These are phyloP conservation scores for Zaprionus capensis DNA, from an alignment of 1,140 invertebrate genomes.

Conservation along the genomic window DNA sequence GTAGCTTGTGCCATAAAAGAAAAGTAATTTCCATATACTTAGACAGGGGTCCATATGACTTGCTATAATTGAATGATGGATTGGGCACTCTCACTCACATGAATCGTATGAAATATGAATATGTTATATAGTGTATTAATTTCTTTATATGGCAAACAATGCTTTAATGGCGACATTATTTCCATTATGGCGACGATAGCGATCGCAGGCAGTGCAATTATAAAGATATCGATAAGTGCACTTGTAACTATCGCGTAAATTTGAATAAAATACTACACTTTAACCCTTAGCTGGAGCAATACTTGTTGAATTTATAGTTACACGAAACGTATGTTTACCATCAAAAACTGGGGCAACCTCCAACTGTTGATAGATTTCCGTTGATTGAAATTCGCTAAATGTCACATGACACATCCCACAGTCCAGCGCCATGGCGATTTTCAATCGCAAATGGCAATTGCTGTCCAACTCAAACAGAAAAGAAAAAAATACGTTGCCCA, in stretches of 20 bases:
- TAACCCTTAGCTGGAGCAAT: neutral
- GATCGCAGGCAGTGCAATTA: neutral
- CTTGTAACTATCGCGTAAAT: neutral
- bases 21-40: neutral
- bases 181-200: neutral
- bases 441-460: slow-evolving; percentile 35
- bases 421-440: slow-evolving; percentile 17
- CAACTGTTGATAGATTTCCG: slow-evolving; percentile 7
- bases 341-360: neutral
- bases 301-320: slow-evolving; percentile 4
- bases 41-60: neutral
- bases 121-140: neutral
- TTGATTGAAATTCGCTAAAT: slow-evolving; percentile 28
- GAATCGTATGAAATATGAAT: neutral
- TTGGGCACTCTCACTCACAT: neutral
- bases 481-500: slow-evolving; percentile 5
- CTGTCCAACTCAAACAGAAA: slow-evolving; percentile 14
- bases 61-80: slow-evolving; percentile 5
- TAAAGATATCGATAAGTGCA: neutral
- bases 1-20: slow-evolving; percentile 9
- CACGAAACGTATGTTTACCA: neutral
- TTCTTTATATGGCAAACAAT: slow-evolving; percentile 2
- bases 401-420: slow-evolving; percentile 12
- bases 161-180: neutral
- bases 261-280: neutral